Evolutionary conservation across 2,797 vertebrate species (phyloP), one percentile per base, ranked within the genome.

Genomic region (Melanotaenia pygmaea): DNA sequence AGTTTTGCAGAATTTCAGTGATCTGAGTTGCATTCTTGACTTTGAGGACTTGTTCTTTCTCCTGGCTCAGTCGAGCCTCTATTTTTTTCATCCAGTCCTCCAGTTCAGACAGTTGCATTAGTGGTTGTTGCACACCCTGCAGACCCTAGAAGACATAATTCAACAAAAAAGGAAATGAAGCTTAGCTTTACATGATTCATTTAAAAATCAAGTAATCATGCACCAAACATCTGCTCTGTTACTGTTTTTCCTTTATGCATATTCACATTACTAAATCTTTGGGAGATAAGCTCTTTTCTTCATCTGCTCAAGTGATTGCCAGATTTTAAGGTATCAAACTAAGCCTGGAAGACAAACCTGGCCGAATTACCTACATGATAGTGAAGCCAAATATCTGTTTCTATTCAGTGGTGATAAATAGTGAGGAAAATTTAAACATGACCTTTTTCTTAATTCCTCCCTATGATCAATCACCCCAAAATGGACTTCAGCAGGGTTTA

Each of bases 31-130:
- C 77, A 0, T 91, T 82, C 53, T 11, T 11, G 32, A 81, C 93
- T 2, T 85, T n/a, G 26, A 40, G 77, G 54, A 86, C 1, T 0
- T 43, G 4, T 28, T 92, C 87, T 51, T 86, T 92, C 2, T 73
- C 47, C 35, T 64, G 81, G 54, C 54, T 76, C 38, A 93, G 87
- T 7, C 81, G 87, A 16, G 62, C 70, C 47, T 96, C 91, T 69
- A 92, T 86, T 1, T 77, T 65, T 56, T 89, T 72, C 90, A 96
- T 89, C 96, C 96, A 97, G 71, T 65, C 70, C 76, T 93, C 93
- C 72, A 97, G 88, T 34, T 96, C 94, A 20, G 90, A 82, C 88
- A 97, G 94, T 72, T 96, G 93, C 79, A 94, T 86, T 56, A 84
- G 77, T 0, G 94, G 95, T 0, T 95, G 93, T 90, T 95, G 87